Base-by-base conservation (phyloP, 1,140 invertebrate species). In the Cydia splendana region DNA sequence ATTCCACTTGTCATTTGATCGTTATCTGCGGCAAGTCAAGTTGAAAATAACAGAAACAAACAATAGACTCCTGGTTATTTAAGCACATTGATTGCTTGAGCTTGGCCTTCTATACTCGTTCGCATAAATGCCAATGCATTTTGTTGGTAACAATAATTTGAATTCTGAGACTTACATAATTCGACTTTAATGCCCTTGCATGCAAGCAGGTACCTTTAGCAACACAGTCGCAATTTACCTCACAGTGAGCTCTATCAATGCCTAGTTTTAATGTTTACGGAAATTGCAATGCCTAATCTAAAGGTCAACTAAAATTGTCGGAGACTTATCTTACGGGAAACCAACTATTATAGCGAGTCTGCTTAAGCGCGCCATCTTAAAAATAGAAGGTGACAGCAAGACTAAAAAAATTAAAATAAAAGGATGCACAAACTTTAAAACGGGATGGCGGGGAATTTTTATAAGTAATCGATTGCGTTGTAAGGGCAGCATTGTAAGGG, bases 101-200 rank as follows among this genome's bases (percentile, higher is more conserved):
- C 57, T 62, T 62, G 57, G 57, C 57, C 57, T 62, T 62, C 18
- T 12, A 62, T 20, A 9, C n/a, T 62, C n/a, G 53, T 57, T 57
- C 57, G 57, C 20, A 62, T 62, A 62, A 62, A 62, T 62, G 57
- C 20, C 57, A 62, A 62, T 62, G 57, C 57, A 62, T 62, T 62
- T 62, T 62, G 18, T 62, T 24, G 20, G 57, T 62, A 24, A 20
- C 57, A 24, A 62, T 24, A 9, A 24, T 53, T 53, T 53, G n/a
- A 53, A 53, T 62, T 62, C 57, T 62, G 20, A 62, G 57, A 62
- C 57, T 9, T 12, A 62, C 57, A 62, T 62, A 24, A 62, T 24
- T 24, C 20, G 20, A 62, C 6, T 62, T 24, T 62, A 62, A 62
- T 24, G 57, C 10, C 57, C 57, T 62, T 62, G 57, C 57, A 62